Evolutionary conservation across 2,113 vertebrate species (phyloP), one percentile per base, ranked within the genome.

Genomic region (Ictidomys tridecemlineatus): DNA sequence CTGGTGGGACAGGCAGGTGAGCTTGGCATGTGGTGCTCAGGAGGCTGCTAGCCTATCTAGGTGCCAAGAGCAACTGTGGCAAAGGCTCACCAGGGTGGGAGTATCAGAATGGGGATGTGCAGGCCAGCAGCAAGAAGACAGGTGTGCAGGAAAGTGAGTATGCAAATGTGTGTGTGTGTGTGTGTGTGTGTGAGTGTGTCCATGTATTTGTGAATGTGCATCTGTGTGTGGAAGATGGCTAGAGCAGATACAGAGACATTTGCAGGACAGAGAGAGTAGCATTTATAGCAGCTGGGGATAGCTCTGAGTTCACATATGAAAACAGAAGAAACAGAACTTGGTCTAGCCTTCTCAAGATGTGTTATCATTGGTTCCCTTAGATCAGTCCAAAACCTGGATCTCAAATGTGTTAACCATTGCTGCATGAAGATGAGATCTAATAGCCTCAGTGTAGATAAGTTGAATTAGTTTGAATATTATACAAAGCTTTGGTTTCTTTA

Each of bases 221-320:
- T 53, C 16, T 26, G 26, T 7, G 24, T 34, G 16, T 51, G 42
- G 42, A 58, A 28, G 69, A 42, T 28, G 34, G 51, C 37, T 37
- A 2, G 2, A 53, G 5, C 8, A 14, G 37, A 73, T 24, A 22
- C 4, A 48, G 37, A 34, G 69, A 28, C 2, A 30, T 14, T 2
- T 39, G 39, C 14, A 24, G 18, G 45, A 24, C 18, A 58, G 69
- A 5, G 8, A 78, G 17, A 17, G 13, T 4, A 4, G 28, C 65
- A 6, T 48, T 0, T 1, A 0, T 13, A 51, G 37, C 10, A 28
- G 37, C 10, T 0, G 0, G 12, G 20, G 5, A 20, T 1, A 53
- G 87, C 32, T 58, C 67, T 0, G 4, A 51, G 51, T 34, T 61
- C 70, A 32, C 0, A 8, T 1, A 9, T 34, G 8, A 7, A 34